A percentile compares a stretch with the other conserved stretches of the same genome.
Conservation (phyloP, 2,888 invertebrate species). For the Ophraella communa region DNA sequence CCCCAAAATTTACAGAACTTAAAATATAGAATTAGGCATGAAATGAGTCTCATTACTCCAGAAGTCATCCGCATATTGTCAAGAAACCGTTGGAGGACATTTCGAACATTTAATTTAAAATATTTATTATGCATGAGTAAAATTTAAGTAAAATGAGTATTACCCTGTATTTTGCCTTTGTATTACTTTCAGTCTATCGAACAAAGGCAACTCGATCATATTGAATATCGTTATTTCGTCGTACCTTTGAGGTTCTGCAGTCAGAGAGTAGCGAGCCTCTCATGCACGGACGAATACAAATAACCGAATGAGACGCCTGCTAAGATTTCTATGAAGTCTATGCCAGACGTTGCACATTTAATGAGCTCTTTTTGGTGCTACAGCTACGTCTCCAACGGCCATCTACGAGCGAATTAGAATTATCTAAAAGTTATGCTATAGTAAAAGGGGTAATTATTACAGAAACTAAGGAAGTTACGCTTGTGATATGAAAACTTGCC, state of each 20-base stretch:
- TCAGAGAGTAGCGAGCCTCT: not conserved
- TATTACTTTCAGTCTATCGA: not conserved
- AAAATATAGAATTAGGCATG: no score
- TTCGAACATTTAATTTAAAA: no score
- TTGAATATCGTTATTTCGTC: not conserved
- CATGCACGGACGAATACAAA: not conserved
- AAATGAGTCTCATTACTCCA: no score
- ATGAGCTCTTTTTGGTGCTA: not conserved
- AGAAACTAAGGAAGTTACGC: not conserved
- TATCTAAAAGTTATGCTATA: not conserved
- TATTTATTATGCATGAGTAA: no score
- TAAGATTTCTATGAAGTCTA: slow-evolving; percentile 9
- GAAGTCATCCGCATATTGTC: no score
- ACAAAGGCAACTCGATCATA: not conserved
- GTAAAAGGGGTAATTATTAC: not conserved
- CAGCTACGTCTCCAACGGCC: not conserved
- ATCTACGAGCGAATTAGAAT: not conserved
- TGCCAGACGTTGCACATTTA: slow-evolving; percentile 4
- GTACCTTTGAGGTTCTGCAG: not conserved
- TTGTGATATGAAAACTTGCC: not conserved
- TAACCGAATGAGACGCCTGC: not conserved
- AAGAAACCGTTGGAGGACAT: no score
- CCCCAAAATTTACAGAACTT: no score
- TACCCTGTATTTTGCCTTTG: not conserved
- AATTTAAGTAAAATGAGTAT: not conserved